A percentile compares a stretch with the other conserved stretches of the same genome.
These are phyloP conservation scores for Anniella stebbinsi DNA, from an alignment of 2,797 vertebrate genomes.

Conservation along the genomic window DNA sequence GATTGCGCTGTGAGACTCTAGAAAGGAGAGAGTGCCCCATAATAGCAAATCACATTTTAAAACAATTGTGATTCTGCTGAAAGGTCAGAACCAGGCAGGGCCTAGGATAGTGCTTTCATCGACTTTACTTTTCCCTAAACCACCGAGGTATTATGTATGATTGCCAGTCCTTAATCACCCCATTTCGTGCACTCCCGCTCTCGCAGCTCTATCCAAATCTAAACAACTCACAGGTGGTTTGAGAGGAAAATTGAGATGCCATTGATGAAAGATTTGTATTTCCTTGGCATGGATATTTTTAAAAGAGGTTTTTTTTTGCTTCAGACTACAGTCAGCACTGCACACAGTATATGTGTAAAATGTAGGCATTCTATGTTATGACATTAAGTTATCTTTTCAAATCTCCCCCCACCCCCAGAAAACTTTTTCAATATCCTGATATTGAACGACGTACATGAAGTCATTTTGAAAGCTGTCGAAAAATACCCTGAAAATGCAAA, in stretches of 20 bases:
- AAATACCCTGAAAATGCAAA: conserved; percentile 83
- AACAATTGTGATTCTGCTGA: not conserved
- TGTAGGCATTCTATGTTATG: not conserved
- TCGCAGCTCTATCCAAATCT: not conserved
- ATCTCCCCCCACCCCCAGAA: conserved; percentile 77
- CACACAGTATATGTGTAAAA: not conserved
- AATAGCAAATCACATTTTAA: not conserved
- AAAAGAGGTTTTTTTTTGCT: not conserved
- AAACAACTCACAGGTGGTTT: not conserved
- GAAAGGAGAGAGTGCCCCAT: not conserved
- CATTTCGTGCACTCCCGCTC: no score
- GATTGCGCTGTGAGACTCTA: not conserved
- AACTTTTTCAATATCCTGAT: conserved; percentile 95
- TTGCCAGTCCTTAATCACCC: not conserved
- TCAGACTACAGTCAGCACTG: not conserved
- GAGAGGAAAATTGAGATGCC: not conserved
- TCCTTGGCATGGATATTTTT: not conserved
- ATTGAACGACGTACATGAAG: conserved; percentile 89
- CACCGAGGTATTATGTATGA: not conserved
- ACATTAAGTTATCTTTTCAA: conserved; percentile 30
- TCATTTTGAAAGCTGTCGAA: conserved; percentile 85
- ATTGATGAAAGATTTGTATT: not conserved
- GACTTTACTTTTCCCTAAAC: not conserved
- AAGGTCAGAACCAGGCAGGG: not conserved
- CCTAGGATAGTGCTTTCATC: not conserved